Conservation (phyloP, 2,113 vertebrate species). For the Lophius piscatorius region DNA sequence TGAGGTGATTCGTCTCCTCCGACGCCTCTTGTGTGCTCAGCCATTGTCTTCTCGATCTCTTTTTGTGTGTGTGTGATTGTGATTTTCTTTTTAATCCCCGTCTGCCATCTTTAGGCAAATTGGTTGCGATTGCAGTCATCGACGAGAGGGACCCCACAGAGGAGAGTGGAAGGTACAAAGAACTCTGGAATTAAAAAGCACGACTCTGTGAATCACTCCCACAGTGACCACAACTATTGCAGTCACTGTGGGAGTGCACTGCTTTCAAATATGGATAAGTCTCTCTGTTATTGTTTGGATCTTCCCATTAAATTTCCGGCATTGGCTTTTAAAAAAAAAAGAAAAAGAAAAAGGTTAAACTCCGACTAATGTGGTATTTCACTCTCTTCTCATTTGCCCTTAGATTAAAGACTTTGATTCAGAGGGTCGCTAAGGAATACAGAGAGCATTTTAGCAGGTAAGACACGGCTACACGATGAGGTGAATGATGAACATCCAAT, state of each 20-base stretch:
- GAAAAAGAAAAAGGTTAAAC: constrained; percentile 25
- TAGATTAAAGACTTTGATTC: constrained; percentile 93
- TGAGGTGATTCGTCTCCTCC: constrained; percentile 40
- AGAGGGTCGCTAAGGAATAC: constrained; percentile 91
- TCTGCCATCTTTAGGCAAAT: constrained; percentile 86
- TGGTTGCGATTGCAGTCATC: constrained; percentile 92
- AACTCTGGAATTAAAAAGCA: constrained; percentile 47
- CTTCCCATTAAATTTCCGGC: constrained; percentile 59
- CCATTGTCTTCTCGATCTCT: constrained; percentile 34
- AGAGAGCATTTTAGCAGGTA: constrained; percentile 93
- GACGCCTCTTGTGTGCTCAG: constrained; percentile 39
- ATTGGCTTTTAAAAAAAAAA: no score
- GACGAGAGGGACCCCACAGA: constrained; percentile 91
- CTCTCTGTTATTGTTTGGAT: constrained; percentile 48
- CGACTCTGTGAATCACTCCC: constrained; percentile 33
- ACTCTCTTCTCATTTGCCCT: constrained; percentile 49
- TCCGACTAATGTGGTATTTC: constrained; percentile 52
- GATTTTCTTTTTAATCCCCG: constrained; percentile 45
- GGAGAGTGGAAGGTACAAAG: constrained; percentile 88
- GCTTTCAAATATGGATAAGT: constrained; percentile 61
- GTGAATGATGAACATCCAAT: constrained; percentile 51
- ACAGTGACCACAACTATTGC: constrained; percentile 21
- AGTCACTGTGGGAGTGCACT: constrained; percentile 12
- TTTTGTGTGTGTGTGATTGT: constrained; percentile 28
- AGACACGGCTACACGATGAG: constrained; percentile 39